phyloP scores from a whole-genome alignment of 1,140 invertebrate genomes.

The Pissodes strobi region DNA sequence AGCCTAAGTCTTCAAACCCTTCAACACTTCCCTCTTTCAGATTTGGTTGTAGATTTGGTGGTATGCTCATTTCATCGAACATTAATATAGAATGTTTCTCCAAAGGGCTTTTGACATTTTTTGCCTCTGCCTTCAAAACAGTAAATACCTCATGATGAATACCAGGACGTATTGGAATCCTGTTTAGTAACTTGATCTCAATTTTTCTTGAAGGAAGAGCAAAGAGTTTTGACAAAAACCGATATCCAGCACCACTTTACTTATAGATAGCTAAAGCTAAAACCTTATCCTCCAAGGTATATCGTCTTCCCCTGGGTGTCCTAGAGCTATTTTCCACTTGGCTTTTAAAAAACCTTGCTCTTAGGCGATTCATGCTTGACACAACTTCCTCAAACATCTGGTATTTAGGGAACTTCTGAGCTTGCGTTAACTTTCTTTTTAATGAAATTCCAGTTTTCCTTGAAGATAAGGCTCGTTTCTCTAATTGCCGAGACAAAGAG shows the following conservation, averaged over 20 bases:
- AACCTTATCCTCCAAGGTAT: slow-evolving; percentile 34
- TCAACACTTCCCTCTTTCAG: slow-evolving; percentile 1
- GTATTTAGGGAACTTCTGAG: neutral
- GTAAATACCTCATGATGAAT: slow-evolving; percentile 19
- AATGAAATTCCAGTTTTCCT: too few relatives aligned
- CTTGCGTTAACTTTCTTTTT: neutral
- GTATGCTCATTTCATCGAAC: slow-evolving; percentile 33
- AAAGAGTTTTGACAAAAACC: slow-evolving; percentile 30
- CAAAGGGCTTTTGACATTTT: slow-evolving; percentile 22
- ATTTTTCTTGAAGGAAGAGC: slow-evolving; percentile 26
- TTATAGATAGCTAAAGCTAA: slow-evolving; percentile 30
- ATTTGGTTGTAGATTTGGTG: slow-evolving; percentile 19
- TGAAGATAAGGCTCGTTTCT: too few relatives aligned
- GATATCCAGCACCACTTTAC: slow-evolving; percentile 30
- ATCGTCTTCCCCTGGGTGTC: slow-evolving; percentile 20
- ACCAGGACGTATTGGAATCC: slow-evolving; percentile 24
- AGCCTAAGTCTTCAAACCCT: slow-evolving; percentile 31
- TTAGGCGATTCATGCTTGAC: slow-evolving; percentile 18
- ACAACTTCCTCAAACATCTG: neutral
- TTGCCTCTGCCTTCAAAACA: slow-evolving; percentile 21
- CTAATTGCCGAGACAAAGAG: too few relatives aligned
- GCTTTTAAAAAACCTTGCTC: slow-evolving; percentile 22
- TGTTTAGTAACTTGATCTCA: slow-evolving; percentile 16
- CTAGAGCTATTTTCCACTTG: slow-evolving; percentile 23
- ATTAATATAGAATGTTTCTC: slow-evolving; percentile 28